phyloP scores from a whole-genome alignment of 2,888 invertebrate species.

The Bhutanitis thaidina region DNA sequence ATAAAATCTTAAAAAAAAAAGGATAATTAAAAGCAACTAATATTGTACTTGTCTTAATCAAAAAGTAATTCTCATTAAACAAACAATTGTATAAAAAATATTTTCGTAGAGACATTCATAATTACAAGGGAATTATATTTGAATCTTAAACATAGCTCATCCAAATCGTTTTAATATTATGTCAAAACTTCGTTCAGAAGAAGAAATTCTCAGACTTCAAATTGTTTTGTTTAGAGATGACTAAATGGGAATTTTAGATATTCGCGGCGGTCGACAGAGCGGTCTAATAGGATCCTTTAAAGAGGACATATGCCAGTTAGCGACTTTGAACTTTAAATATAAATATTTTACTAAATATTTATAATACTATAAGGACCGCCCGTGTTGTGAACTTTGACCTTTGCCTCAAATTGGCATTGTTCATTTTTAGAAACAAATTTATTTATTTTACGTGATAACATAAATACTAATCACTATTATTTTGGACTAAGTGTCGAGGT shows the following conservation, averaged over 20 bases:
- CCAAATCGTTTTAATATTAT: constrained; percentile 16
- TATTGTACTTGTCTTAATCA: not conserved
- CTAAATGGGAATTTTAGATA: constrained; percentile 20
- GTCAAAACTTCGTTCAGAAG: constrained; percentile 18
- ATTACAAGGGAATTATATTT: constrained; percentile 10
- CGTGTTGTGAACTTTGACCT: constrained; percentile 9
- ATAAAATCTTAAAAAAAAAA: no score
- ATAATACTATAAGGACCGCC: constrained; percentile 11
- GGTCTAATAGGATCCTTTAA: constrained; percentile 8
- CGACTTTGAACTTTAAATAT: constrained; percentile 16
- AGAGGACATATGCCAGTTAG: constrained; percentile 3
- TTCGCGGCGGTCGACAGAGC: constrained; percentile 10
- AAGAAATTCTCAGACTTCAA: constrained; percentile 18
- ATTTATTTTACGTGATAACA: no score
- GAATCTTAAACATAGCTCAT: constrained; percentile 5
- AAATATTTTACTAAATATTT: constrained; percentile 12
- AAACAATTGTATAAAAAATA: not conserved
- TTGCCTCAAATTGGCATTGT: not conserved
- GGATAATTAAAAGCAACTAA: no score
- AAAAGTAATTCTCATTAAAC: not conserved
- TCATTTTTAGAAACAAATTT: no score
- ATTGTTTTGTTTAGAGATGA: constrained; percentile 20
- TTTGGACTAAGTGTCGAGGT: no score
- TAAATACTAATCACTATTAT: no score
- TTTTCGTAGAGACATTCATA: not conserved